phyloP scores from a whole-genome alignment of 2,113 vertebrate genomes.

The Antechinus stuartii region DNA sequence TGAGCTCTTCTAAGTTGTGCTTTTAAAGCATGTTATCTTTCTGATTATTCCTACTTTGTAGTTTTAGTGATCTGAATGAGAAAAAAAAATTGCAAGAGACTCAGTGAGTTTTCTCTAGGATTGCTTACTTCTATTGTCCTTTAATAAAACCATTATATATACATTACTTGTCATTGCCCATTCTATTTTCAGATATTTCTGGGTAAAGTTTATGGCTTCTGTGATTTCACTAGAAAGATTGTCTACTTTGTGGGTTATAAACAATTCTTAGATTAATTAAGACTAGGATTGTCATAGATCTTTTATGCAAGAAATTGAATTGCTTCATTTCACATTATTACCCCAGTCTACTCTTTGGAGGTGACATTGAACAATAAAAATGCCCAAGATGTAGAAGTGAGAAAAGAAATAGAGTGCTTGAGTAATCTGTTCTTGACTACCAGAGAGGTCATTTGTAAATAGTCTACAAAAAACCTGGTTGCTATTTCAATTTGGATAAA shows the following conservation, averaged over 20 bases:
- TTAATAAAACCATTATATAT: not conserved
- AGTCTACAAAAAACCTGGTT: not conserved
- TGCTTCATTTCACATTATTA: not conserved
- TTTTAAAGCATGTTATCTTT: slow-evolving; percentile 36
- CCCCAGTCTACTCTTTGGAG: not conserved
- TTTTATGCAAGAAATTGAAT: not conserved
- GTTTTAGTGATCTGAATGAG: not conserved
- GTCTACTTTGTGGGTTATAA: not conserved
- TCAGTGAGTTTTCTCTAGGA: not conserved
- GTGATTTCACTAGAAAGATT: not conserved
- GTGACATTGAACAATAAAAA: not conserved
- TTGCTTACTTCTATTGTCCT: not conserved
- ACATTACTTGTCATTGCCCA: not conserved
- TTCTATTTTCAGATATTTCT: slow-evolving; percentile 12
- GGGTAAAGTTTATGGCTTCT: slow-evolving; percentile 1
- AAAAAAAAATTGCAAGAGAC: not conserved
- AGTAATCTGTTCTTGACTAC: not conserved
- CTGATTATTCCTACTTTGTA: slow-evolving; percentile 40
- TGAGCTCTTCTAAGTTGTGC: slow-evolving; percentile 43
- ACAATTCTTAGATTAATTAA: not conserved
- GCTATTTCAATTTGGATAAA: not conserved
- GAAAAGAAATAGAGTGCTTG: not conserved
- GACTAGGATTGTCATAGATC: not conserved
- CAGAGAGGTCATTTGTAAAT: not conserved
- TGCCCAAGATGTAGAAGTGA: not conserved